These are phyloP conservation scores for Apocheima hispidaria DNA, from an alignment of 2,888 invertebrate species.

Conservation along the genomic window DNA sequence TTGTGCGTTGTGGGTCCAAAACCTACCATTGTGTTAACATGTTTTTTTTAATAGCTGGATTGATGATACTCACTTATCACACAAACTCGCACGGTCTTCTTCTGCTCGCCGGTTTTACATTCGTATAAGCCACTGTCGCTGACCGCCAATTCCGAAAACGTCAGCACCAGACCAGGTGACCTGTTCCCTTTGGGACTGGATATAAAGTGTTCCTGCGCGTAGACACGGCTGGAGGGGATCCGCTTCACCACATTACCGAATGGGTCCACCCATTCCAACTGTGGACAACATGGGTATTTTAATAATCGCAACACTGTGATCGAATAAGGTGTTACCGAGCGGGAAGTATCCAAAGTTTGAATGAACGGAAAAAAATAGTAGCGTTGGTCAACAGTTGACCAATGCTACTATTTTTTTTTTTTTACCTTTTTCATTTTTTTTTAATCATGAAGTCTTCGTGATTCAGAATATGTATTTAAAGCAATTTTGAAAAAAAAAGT, in stretches of 20 bases:
- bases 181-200: slow-evolving; percentile 51
- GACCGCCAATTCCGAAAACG: slow-evolving; percentile 55
- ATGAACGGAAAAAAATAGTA: no score
- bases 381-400: no score
- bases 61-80: slow-evolving; percentile 66
- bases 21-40: no score
- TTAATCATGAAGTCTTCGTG: no score
- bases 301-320: background rate
- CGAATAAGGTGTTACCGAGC: no score
- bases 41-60: background rate
- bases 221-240: slow-evolving; percentile 57
- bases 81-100: slow-evolving; percentile 61
- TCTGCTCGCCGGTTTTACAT: slow-evolving; percentile 62
- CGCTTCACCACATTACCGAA: slow-evolving; percentile 58
- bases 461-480: no score
- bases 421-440: no score
- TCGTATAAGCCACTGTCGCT: slow-evolving; percentile 68
- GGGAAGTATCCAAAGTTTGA: no score
- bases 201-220: slow-evolving; percentile 63
- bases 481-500: no score
- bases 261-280: slow-evolving; percentile 74
- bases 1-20: no score
- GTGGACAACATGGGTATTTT: background rate
- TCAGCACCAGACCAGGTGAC: slow-evolving; percentile 57
- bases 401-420: no score